Evolutionary conservation across 2,888 invertebrate species (phyloP).

Genomic region (Cloeon dipterum): DNA sequence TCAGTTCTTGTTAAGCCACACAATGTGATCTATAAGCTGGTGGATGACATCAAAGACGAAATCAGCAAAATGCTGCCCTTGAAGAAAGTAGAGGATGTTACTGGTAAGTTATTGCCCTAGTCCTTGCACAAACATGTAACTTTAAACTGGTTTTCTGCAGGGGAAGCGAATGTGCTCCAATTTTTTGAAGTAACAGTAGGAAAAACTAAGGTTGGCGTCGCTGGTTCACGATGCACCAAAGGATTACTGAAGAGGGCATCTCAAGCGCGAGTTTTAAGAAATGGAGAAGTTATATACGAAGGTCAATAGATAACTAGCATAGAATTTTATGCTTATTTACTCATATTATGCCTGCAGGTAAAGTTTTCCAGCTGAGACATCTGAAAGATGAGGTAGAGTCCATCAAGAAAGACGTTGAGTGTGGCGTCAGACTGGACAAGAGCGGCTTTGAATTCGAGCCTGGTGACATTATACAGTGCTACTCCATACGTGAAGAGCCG

Average conservation of each 20-base stretch:
- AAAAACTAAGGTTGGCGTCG: constrained; percentile 58
- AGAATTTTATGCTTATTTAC: too few relatives aligned
- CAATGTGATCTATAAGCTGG: constrained; percentile 82
- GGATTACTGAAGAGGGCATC: constrained; percentile 47
- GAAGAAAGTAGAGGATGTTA: constrained; percentile 45
- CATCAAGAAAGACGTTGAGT: constrained; percentile 67
- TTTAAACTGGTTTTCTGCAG: constrained; percentile 17
- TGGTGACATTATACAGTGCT: constrained; percentile 63
- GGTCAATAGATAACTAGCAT: constrained; percentile 29
- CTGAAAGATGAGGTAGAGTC: constrained; percentile 67
- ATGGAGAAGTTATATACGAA: constrained; percentile 37
- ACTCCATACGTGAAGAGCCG: constrained; percentile 33
- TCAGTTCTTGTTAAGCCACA: constrained; percentile 38
- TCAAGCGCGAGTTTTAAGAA: constrained; percentile 41
- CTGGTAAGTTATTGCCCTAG: constrained; percentile 31
- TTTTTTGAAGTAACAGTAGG: constrained; percentile 61
- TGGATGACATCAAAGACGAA: constrained; percentile 69
- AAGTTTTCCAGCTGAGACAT: constrained; percentile 62
- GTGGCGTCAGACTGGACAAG: constrained; percentile 60
- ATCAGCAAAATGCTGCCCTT: constrained; percentile 48
- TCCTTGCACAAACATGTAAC: background rate
- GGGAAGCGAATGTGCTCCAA: constrained; percentile 67
- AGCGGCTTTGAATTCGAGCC: constrained; percentile 32
- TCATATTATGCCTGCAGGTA: constrained; percentile 34
- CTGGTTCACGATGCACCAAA: constrained; percentile 66